A percentile compares a stretch with the other conserved stretches of the same genome.
Evolutionary conservation across 53 echinoderm and acorn worm species (phyloP).

Genomic region (Zoroaster sp.): DNA sequence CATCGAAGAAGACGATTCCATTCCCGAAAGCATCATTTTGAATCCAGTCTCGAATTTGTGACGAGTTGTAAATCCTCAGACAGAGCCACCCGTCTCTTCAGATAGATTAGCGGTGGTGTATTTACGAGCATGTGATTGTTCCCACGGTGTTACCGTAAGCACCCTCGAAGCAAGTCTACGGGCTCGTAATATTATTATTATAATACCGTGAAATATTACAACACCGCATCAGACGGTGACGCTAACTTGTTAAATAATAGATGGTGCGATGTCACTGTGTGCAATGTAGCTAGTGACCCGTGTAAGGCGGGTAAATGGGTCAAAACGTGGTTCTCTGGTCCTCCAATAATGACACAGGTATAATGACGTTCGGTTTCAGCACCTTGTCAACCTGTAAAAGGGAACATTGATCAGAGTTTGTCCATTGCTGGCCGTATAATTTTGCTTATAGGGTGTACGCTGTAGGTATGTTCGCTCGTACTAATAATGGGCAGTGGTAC

Average conservation of each 20-base stretch:
- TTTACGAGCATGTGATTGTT: neutral
- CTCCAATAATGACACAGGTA: neutral
- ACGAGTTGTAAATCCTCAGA: no score
- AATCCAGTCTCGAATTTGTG: no score
- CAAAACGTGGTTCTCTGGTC: neutral
- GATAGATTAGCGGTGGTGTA: neutral
- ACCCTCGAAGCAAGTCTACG: neutral
- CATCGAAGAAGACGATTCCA: neutral
- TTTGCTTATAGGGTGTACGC: no score
- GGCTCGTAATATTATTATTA: neutral
- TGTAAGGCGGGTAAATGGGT: neutral
- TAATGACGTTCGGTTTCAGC: no score
- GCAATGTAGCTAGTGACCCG: neutral
- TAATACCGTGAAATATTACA: neutral
- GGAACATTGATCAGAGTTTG: no score
- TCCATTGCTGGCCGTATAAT: no score
- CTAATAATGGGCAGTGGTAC: no score
- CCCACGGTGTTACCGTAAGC: neutral
- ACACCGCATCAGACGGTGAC: neutral
- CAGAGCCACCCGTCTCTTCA: no score
- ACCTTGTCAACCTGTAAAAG: no score
- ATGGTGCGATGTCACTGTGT: no score
- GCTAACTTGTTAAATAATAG: neutral
- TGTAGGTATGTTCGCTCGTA: no score
- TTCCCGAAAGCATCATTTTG: no score